These are phyloP conservation scores for Drosophila repleta DNA, from an alignment of 1,140 invertebrate species.

Conservation along the genomic window DNA sequence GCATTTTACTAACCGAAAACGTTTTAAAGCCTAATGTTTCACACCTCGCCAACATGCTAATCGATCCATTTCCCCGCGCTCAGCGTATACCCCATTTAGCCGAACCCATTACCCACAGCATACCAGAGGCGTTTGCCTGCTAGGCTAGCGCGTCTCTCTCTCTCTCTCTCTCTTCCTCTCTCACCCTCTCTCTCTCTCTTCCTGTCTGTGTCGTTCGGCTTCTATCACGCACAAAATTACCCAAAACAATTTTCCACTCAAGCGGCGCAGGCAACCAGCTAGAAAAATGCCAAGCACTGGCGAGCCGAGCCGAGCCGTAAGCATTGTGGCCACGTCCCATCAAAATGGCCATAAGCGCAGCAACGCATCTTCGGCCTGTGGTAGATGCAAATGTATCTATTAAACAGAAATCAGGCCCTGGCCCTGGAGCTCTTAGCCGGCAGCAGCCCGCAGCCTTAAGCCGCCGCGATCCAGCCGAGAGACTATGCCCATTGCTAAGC, in stretches of 20 bases:
- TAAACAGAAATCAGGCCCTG: slow-evolving; percentile 76
- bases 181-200: not conserved
- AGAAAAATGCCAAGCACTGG: slow-evolving; percentile 65
- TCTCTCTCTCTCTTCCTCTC: not conserved
- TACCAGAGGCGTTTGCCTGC: slow-evolving; percentile 30
- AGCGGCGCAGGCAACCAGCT: slow-evolving; percentile 70
- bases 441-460: slow-evolving; percentile 24
- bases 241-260: slow-evolving; percentile 80
- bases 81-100: not conserved
- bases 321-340: slow-evolving; percentile 32
- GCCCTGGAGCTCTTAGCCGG: slow-evolving; percentile 22
- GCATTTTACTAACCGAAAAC: slow-evolving; percentile 46
- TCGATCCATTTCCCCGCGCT: slow-evolving; percentile 33
- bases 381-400: slow-evolving; percentile 78
- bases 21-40: slow-evolving; percentile 49
- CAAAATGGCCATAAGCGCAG: slow-evolving; percentile 34
- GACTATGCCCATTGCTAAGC: slow-evolving; percentile 66
- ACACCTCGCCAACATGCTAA: slow-evolving; percentile 43
- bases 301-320: slow-evolving; percentile 15
- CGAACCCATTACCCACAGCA: slow-evolving; percentile 53
- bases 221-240: slow-evolving; percentile 58
- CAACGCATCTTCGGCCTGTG: slow-evolving; percentile 52
- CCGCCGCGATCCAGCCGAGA: slow-evolving; percentile 21
- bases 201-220: too few species aligned
- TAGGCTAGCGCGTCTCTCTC: slow-evolving; percentile 3